Percentiles rank a stretch among this genome's conserved stretches.
phyloP scores from a whole-genome alignment of 1,140 invertebrate species.

The Adelges cooleyi region DNA sequence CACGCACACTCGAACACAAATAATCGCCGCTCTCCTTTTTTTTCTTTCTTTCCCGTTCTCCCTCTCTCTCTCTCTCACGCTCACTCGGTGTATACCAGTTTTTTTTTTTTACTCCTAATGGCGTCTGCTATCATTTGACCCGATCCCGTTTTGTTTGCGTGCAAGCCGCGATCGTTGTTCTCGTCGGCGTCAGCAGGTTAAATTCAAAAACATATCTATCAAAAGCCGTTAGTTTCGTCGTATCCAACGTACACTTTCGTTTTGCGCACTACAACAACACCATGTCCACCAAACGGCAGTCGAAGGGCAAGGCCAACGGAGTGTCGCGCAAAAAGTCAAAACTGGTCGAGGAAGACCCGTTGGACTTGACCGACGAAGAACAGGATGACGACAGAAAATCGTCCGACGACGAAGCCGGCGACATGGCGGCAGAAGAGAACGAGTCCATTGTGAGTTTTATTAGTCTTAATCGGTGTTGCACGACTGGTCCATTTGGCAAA shows the following conservation, averaged over 20 bases:
- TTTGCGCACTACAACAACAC: background rate
- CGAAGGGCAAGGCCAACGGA: constrained; percentile 16
- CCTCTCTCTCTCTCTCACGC: background rate
- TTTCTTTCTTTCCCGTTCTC: background rate
- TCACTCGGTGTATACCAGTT: background rate
- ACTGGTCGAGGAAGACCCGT: constrained; percentile 37
- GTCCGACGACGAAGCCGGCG: constrained; percentile 39
- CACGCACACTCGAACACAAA: constrained; percentile 1
- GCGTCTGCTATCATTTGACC: constrained; percentile 22
- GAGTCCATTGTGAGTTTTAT: background rate
- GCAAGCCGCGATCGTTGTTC: background rate
- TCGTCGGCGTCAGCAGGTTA: too few relatives aligned
- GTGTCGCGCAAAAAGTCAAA: constrained; percentile 33
- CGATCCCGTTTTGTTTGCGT: background rate
- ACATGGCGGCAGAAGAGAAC: constrained; percentile 30
- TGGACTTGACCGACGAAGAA: constrained; percentile 38
- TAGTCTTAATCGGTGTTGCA: too few relatives aligned
- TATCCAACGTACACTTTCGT: too few relatives aligned
- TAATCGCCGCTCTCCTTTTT: constrained; percentile 6
- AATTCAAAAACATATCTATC: too few relatives aligned
- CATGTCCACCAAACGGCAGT: constrained; percentile 18
- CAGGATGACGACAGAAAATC: constrained; percentile 42
- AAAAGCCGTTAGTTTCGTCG: too few relatives aligned
- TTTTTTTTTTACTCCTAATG: constrained; percentile 18
- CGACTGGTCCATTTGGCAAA: too few relatives aligned